These are phyloP conservation scores for Ardeotis arabs DNA, from an alignment of 2,113 vertebrate genomes.

Conservation along the genomic window DNA sequence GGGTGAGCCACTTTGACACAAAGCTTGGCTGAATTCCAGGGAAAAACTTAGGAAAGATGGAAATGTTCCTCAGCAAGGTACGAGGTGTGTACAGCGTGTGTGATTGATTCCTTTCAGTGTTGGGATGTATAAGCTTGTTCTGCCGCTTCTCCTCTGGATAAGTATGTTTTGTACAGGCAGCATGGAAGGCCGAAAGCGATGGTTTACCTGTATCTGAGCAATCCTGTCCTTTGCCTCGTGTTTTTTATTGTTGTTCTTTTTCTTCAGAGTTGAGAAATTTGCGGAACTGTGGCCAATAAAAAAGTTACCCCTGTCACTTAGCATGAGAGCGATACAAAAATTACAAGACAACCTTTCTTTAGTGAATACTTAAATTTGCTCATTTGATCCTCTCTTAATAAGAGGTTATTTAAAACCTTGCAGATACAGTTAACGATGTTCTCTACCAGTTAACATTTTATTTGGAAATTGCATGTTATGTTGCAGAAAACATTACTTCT, in stretches of 20 bases:
- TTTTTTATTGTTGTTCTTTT: background rate
- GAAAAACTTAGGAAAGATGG: background rate
- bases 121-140: background rate
- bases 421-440: background rate
- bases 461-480: background rate
- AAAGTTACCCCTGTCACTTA: background rate
- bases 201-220: background rate
- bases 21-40: background rate
- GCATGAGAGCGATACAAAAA: background rate
- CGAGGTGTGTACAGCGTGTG: too few species aligned
- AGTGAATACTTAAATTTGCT: background rate
- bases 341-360: background rate
- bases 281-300: background rate
- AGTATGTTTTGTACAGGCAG: background rate
- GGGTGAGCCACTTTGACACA: background rate
- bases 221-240: background rate
- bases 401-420: background rate
- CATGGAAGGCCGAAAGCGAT: background rate
- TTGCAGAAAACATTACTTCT: background rate
- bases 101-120: background rate
- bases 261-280: background rate
- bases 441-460: background rate
- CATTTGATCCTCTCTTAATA: rapidly evolving
- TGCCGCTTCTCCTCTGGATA: background rate
- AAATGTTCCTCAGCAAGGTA: background rate